These are phyloP conservation scores for Cherax destructor DNA, from an alignment of 1,140 invertebrate species.

Conservation along the genomic window DNA sequence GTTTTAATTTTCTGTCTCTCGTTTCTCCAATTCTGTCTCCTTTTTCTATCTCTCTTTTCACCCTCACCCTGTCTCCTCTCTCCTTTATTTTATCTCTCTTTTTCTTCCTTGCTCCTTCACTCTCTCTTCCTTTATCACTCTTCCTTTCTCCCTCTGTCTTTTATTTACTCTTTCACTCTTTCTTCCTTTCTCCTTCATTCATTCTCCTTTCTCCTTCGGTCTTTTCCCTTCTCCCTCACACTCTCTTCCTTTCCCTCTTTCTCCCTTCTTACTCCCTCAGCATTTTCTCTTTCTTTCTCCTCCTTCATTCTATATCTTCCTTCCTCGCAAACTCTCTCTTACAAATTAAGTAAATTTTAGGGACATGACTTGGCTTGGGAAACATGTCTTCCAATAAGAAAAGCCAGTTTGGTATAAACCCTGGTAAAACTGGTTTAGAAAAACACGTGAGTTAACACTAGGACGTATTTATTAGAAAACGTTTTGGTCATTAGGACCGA, in stretches of 20 bases:
- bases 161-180: neutral
- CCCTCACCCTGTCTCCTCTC: neutral
- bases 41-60: neutral
- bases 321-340: neutral
- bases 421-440: no score
- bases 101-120: neutral
- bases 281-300: neutral
- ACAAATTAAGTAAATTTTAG: no score
- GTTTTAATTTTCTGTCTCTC: neutral
- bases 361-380: no score
- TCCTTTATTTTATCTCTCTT: neutral
- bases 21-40: neutral
- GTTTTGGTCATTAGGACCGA: no score
- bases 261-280: neutral
- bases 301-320: neutral
- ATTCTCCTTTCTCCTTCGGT: no score
- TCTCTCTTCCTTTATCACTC: neutral
- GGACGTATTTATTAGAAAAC: no score
- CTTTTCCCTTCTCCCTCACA: neutral
- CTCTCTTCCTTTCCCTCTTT: neutral
- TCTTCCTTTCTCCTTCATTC: neutral
- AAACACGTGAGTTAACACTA: no score
- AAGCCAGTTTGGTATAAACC: no score
- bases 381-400: no score
- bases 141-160: neutral